phyloP scores from a whole-genome alignment of 2,888 invertebrate species.

The Lagria hirta region DNA sequence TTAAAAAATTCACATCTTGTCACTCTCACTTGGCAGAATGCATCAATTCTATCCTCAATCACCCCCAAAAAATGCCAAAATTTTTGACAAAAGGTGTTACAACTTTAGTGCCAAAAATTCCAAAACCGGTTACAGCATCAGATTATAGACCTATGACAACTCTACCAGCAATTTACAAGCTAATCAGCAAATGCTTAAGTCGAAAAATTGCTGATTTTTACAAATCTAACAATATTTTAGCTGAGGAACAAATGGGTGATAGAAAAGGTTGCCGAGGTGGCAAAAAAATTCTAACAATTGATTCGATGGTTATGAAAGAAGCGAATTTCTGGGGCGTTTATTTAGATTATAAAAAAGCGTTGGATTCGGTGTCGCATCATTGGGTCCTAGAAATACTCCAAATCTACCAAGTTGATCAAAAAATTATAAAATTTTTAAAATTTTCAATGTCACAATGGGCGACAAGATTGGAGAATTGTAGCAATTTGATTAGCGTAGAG shows the following conservation, averaged over 20 bases:
- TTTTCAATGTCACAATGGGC: constrained; percentile 1
- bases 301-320: constrained; percentile 4
- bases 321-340: constrained; percentile 1
- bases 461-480: constrained; percentile 2
- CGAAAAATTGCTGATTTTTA: constrained; percentile 7
- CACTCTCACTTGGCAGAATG: neutral
- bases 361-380: constrained; percentile 6
- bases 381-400: neutral
- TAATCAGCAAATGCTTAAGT: constrained; percentile 5
- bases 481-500: neutral
- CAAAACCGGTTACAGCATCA: neutral
- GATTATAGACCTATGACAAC: constrained; percentile 9
- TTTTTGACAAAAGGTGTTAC: constrained; percentile 10
- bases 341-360: constrained; percentile 12
- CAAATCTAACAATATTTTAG: constrained; percentile 5
- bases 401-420: constrained; percentile 3
- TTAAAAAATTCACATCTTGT: constrained; percentile 2
- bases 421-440: constrained; percentile 5
- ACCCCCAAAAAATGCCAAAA: constrained; percentile 8
- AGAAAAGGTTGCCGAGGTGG: neutral
- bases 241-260: constrained; percentile 11
- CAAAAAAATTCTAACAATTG: constrained; percentile 4
- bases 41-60: constrained; percentile 3
- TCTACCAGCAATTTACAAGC: constrained; percentile 9
- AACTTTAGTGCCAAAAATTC: constrained; percentile 6